Evolutionary conservation across 2,888 invertebrate species (phyloP), one percentile per base, ranked within the genome.

Genomic region (Drosophila tanythrix): DNA sequence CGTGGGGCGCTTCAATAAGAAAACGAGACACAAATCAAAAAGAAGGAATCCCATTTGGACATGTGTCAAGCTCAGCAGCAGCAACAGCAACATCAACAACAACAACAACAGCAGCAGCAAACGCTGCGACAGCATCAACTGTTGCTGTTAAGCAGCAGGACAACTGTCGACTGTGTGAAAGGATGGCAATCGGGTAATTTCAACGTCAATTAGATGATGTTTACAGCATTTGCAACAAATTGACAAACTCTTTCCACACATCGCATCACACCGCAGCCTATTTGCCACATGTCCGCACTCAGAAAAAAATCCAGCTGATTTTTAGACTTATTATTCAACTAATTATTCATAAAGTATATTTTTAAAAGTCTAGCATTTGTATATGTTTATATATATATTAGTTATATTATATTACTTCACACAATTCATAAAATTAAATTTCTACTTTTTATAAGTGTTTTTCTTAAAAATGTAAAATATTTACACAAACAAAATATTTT

Each of bases 191-290:
- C 56, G 70, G 70, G 82, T 78, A 81, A 82, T 87, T 90, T 76
- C 82, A 84, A 86, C 89, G 89, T 86, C 90, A 86, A 86, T 86
- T 90, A 86, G 90, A 79, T 76, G 82, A 77, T 89, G 88, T 89
- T 89, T 88, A 82, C 88, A 88, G 90, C 77, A 88, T 81, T 86
- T 84, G 88, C 90, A 82, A 73, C 88, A 88, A 89, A 89, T 89
- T 85, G 90, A 89, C 90, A 88, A 86, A 81, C 90, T 58, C 27
- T 29, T 62, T 29, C 33, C 40, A 46, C 71, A 27, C 6, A 35
- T 43, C 27, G 27, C 56, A 43, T 27, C 48, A 25, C 10, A 15
- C 33, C 15, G 36, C 33, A 52, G 15, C 59, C 48, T 7, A 67
- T 73, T 67, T 57, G 82, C 68, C 51, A 65, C 52, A 66, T 78